Evolutionary conservation across 2,888 invertebrate species (phyloP).

Genomic region (Terebella lapidaria): DNA sequence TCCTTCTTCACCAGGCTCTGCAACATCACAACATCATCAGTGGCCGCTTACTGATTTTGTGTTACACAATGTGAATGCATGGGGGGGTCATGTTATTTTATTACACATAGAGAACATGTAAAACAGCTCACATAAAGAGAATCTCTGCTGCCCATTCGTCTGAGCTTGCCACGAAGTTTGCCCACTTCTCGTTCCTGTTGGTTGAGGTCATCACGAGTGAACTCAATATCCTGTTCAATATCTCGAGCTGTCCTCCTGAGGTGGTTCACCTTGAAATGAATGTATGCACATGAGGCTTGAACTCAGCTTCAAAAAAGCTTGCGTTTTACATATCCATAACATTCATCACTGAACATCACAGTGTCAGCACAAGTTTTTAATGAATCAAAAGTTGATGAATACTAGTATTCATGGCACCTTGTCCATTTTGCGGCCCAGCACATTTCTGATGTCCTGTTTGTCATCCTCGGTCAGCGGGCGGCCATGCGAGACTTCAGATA

Average conservation of each 20-base stretch:
- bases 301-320: too few species aligned
- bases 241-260: constrained; percentile 39
- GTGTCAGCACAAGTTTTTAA: too few species aligned
- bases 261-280: constrained; percentile 39
- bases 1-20: constrained; percentile 37
- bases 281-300: neutral
- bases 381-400: too few species aligned
- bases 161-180: constrained; percentile 33
- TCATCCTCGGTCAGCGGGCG: constrained; percentile 36
- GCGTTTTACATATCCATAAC: too few species aligned
- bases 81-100: too few species aligned
- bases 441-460: constrained; percentile 38
- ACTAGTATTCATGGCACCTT: constrained; percentile 28
- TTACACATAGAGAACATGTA: too few species aligned
- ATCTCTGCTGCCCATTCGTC: constrained; percentile 32
- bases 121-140: constrained; percentile 42
- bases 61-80: too few species aligned
- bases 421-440: constrained; percentile 42
- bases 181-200: constrained; percentile 34
- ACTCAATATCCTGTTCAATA: constrained; percentile 41
- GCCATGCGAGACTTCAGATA: constrained; percentile 32
- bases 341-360: too few species aligned
- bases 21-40: constrained; percentile 2
- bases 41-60: too few species aligned
- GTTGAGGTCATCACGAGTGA: constrained; percentile 32